Evolutionary conservation across 1,140 invertebrate genomes (phyloP).

Genomic region (Apis cerana): DNA sequence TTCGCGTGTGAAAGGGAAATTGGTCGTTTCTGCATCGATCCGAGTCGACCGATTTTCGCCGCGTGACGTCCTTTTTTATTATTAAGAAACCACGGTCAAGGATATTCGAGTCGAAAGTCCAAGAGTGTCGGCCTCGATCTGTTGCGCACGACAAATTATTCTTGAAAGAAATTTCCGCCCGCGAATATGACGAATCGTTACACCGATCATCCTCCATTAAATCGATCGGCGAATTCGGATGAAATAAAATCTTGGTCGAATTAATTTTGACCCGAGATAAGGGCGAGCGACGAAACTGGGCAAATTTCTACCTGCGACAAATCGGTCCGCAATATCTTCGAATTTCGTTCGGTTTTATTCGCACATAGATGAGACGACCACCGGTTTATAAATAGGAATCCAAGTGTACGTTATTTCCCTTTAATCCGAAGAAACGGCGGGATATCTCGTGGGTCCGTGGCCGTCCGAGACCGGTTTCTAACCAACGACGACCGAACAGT

Average conservation of each 20-base stretch:
- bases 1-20: slow-evolving; percentile 33
- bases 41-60: background rate
- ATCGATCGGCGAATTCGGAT: too few species aligned
- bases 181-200: background rate
- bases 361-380: background rate
- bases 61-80: too few species aligned
- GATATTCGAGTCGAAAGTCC: slow-evolving; percentile 24
- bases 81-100: too few species aligned
- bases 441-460: slow-evolving; percentile 27
- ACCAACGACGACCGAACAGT: background rate
- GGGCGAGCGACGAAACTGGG: background rate
- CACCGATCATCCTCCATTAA: too few species aligned
- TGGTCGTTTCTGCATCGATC: background rate
- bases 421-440: slow-evolving; percentile 58
- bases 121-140: background rate
- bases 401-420: slow-evolving; percentile 39
- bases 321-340: background rate
- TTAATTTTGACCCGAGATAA: too few species aligned
- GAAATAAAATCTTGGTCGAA: too few species aligned
- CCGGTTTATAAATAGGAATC: slow-evolving; percentile 55
- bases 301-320: slow-evolving; percentile 7
- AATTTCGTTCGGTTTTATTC: background rate
- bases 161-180: slow-evolving; percentile 6
- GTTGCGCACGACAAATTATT: background rate
- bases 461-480: slow-evolving; percentile 49